Evolutionary conservation across 2,888 invertebrate species (phyloP).

Genomic region (Anarsia innoxiella): DNA sequence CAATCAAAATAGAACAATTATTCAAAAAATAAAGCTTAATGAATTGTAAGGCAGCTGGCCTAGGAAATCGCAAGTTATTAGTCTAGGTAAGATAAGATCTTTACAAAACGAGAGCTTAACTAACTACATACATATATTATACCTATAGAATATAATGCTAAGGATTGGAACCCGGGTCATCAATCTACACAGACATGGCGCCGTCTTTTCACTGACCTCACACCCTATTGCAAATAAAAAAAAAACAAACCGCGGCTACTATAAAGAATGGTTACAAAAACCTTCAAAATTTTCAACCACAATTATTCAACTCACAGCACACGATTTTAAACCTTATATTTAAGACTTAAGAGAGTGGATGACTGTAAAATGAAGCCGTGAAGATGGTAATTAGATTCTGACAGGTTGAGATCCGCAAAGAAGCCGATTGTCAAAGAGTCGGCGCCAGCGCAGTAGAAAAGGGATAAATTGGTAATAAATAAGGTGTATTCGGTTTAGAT

Average conservation of each 20-base stretch:
- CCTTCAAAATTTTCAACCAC: constrained; percentile 28
- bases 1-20: too few species aligned
- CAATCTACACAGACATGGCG: constrained; percentile 57
- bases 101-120: too few species aligned
- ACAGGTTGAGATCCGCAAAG: constrained; percentile 67
- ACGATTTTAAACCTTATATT: constrained; percentile 26
- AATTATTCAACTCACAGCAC: constrained; percentile 8
- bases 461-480: constrained; percentile 37
- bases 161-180: constrained; percentile 49
- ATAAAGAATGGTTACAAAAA: constrained; percentile 63
- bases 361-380: neutral
- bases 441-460: constrained; percentile 67
- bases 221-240: constrained; percentile 52
- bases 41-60: too few species aligned
- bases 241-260: constrained; percentile 47
- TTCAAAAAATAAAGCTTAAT: too few species aligned
- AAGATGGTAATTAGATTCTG: constrained; percentile 66
- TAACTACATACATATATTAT: too few species aligned
- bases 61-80: too few species aligned
- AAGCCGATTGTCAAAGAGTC: constrained; percentile 67
- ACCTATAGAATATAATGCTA: too few species aligned
- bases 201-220: constrained; percentile 59
- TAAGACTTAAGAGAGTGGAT: constrained; percentile 19
- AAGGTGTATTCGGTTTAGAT: too few species aligned
- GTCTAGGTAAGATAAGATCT: too few species aligned